Conservation (phyloP, 2,797 vertebrate species). For the Scyliorhinus canicula region DNA sequence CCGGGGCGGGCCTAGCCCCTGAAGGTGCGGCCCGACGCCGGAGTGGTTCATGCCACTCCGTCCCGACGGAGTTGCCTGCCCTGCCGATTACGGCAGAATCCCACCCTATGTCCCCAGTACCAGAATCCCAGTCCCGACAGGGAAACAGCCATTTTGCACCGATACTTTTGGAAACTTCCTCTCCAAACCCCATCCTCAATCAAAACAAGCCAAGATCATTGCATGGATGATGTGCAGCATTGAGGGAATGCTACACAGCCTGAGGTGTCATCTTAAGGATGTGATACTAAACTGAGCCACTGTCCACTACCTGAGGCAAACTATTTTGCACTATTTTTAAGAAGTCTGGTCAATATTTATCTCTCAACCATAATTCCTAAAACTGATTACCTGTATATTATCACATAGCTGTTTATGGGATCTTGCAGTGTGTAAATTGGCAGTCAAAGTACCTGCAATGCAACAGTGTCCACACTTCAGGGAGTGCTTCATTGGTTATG, state of each 20-base stretch:
- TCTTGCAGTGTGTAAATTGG: not conserved
- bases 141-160: too few relatives aligned
- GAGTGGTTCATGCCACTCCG: too few relatives aligned
- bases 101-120: too few relatives aligned
- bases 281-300: not conserved
- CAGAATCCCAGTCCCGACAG: too few relatives aligned
- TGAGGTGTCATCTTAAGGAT: not conserved
- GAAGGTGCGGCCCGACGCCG: too few relatives aligned
- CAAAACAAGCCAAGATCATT: too few relatives aligned
- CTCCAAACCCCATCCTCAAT: too few relatives aligned
- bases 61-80: too few relatives aligned
- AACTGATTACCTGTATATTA: not conserved
- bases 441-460: not conserved
- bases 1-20: too few relatives aligned
- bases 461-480: not conserved
- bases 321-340: not conserved
- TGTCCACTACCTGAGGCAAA: too few relatives aligned
- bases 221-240: not conserved
- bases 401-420: not conserved
- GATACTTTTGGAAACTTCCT: too few relatives aligned
- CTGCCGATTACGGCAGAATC: too few relatives aligned
- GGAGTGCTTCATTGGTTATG: not conserved
- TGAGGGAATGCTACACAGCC: not conserved
- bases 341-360: not conserved
- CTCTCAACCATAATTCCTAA: not conserved